Base-by-base conservation (phyloP, 2,888 invertebrate species). In the Syrista parreyssii region DNA sequence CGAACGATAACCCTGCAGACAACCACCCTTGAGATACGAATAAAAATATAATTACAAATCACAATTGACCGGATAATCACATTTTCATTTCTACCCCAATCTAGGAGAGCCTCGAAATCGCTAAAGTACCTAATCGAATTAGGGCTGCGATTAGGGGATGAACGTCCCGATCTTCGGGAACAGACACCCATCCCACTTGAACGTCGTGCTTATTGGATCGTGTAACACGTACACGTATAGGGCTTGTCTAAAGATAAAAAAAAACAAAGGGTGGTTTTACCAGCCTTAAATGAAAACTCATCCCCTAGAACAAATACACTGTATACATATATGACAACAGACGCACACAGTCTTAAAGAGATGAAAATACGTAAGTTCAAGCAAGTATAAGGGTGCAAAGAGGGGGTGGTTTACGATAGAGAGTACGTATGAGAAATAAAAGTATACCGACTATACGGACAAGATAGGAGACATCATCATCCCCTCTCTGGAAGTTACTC, bases 141-240 rank as follows among this genome's bases (percentile, higher is more conserved):
- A 23, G 55, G 23, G 55, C 4, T 55, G 55, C 9, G 9, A 55
- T 23, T 23, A 55, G 55, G 55, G 55, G 55, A 40, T 23, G 55
- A 55, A 34, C 34, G 34, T 55, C 15, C 23, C 23, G 23, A 23
- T 55, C 23, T 34, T n/a, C 34, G 9, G 9, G 4, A 3, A 34
- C 34, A 9, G 34, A 15, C 35, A 78, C 73, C 80, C 76, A 76
- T 78, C 72, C 78, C 36, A 36, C 69, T 76, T 78, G 78, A 79
- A 77, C 79, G 72, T 75, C 73, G 81, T 81, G 81, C 34, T 82
- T 79, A 79, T 81, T 79, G 79, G 78, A 81, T 79, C 82, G 81
- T 82, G 77, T 78, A 82, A 82, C 74, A 73, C 36, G 4, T 40
- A 15, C 30, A 69, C 32, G 77, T 33, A 34, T 33, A 40, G 73